Conservation (phyloP, 2,888 invertebrate species). For the Erpobdella octoculata region DNA sequence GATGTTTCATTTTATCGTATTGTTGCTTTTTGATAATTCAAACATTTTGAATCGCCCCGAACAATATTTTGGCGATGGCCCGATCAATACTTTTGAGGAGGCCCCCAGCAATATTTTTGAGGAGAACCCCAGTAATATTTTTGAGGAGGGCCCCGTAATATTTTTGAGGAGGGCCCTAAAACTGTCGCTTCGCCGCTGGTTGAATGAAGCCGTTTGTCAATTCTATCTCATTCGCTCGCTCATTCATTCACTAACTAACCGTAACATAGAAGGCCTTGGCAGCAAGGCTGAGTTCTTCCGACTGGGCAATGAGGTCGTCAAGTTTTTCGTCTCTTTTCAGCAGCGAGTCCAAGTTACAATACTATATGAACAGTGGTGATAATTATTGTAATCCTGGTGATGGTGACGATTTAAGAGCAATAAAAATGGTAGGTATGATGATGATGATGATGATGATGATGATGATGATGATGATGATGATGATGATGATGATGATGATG, state of each 20-base stretch:
- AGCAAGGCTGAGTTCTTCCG: slow-evolving; percentile 27
- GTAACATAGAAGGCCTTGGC: slow-evolving; percentile 30
- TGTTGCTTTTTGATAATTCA: no score
- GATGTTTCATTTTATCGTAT: no score
- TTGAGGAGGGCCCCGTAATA: background rate
- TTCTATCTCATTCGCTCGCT: background rate
- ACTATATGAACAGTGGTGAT: background rate
- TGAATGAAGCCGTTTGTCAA: background rate
- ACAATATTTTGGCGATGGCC: no score
- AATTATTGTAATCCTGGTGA: background rate
- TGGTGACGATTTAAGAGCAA: background rate
- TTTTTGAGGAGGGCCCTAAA: no score
- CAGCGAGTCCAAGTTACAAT: slow-evolving; percentile 21
- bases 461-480: slow-evolving; percentile 25
- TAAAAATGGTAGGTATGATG: background rate
- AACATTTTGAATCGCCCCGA: no score
- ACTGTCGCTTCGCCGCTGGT: background rate
- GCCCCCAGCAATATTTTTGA: background rate
- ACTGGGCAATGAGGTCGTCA: slow-evolving; percentile 26
- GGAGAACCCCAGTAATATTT: background rate
- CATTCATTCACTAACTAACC: slow-evolving; percentile 3
- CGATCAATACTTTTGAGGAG: no score
- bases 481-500: slow-evolving; percentile 19
- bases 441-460: slow-evolving; percentile 22
- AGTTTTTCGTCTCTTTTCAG: slow-evolving; percentile 28